Conservation (phyloP, 2,888 invertebrate genomes). For the Harpalus rubripes region DNA sequence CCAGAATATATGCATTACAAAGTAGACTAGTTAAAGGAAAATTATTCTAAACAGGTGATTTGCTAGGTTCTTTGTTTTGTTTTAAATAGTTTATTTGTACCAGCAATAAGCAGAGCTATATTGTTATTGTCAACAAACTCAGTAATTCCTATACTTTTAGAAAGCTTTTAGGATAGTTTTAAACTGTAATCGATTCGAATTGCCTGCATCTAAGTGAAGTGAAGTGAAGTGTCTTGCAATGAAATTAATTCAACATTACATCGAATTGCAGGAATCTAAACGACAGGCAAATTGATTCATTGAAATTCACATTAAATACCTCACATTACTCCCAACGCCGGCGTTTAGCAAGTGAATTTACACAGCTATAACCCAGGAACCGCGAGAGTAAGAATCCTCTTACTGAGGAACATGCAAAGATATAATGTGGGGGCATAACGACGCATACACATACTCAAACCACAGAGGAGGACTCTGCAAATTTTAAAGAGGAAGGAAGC, state of each 20-base stretch:
- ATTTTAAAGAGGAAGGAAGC: background rate
- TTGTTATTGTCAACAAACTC: background rate
- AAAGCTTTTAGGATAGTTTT: background rate
- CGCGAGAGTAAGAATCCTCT: background rate
- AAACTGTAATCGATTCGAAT: background rate
- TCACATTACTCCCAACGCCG: constrained; percentile 11
- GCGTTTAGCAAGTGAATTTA: constrained; percentile 38
- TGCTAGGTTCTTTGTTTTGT: background rate
- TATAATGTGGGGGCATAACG: constrained; percentile 15
- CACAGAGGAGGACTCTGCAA: background rate
- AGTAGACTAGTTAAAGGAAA: too few species aligned
- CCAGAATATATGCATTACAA: too few species aligned
- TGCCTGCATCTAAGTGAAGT: background rate
- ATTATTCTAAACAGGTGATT: too few species aligned
- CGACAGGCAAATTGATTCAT: constrained; percentile 45
- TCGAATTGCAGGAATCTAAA: constrained; percentile 19
- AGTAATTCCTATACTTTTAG: background rate
- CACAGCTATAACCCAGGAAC: constrained; percentile 26
- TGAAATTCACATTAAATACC: constrained; percentile 36
- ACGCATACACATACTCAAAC: constrained; percentile 27
- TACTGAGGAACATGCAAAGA: constrained; percentile 23
- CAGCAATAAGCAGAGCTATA: background rate
- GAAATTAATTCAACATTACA: constrained; percentile 39
- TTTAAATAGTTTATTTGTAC: background rate
- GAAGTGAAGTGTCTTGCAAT: background rate